Base-by-base conservation (phyloP, 2,797 vertebrate genomes). In the Leuciscus waleckii region DNA sequence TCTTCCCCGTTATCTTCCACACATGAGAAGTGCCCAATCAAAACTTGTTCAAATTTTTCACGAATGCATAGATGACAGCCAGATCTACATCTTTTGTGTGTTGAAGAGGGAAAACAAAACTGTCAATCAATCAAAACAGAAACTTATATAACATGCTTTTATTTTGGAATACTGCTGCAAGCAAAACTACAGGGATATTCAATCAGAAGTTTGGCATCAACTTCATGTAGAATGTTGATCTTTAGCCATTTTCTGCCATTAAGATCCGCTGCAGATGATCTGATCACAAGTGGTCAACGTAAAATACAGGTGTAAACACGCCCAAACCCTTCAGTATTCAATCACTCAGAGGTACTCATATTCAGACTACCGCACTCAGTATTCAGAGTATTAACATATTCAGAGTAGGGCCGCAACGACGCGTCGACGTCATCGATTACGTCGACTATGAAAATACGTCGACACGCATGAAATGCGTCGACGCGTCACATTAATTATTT, bases 11-110 rank as follows among this genome's bases (percentile, higher is more conserved):
- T 85, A 87, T 92, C 89, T 84, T 81, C 84, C 71, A 71, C 78
- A 79, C 81, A 88, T 86, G 73, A 86, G 87, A 88, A 74, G 79
- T 86, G 88, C 83, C 81, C 89, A 78, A 84, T 90, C 90, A 79
- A 91, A 94, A 82, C 90, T 86, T 91, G 83, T 90, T 92, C 80
- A 92, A 91, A 93, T 91, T 91, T 92, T 90, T 88, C 85, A 91
- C 87, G 82, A 85, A 76, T 85, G 84, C 85, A 91, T 87, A 90
- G 86, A 82, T 85, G 89, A 87, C 79, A 89, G 69, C 29, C 23
- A 74, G 43, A 5, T 35, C 88, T 87, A 89, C 87, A 84, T 90
- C 88, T 74, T 84, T 70, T 87, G 74, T 65, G 79, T 85, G 35
- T 88, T 87, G 23, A 82, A 49, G 19, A 21, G 16, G 46, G 85